Evolutionary conservation across 1,140 invertebrate species (phyloP).

Genomic region (Drosophila simulans): DNA sequence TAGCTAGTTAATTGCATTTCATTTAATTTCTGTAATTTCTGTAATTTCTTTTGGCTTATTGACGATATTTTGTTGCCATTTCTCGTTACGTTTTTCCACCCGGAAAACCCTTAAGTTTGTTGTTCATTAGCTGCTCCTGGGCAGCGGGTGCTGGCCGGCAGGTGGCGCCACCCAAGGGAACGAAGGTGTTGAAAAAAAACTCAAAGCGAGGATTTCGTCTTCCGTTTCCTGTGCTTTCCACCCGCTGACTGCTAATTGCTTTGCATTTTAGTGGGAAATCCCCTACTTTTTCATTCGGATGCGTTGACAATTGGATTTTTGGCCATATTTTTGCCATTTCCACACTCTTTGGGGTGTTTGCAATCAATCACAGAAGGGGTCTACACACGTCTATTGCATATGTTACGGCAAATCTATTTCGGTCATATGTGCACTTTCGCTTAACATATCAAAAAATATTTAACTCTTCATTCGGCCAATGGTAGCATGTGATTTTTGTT

Average conservation of each 20-base stretch:
- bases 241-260: slow-evolving; percentile 32
- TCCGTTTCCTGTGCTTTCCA: slow-evolving; percentile 12
- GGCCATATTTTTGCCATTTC: slow-evolving; percentile 71
- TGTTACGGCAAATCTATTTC: slow-evolving; percentile 47
- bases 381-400: slow-evolving; percentile 37
- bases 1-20: slow-evolving; percentile 78
- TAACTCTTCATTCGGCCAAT: neutral
- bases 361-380: slow-evolving; percentile 60
- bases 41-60: slow-evolving; percentile 50
- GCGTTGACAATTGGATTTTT: slow-evolving; percentile 72
- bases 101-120: slow-evolving; percentile 53
- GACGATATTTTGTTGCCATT: slow-evolving; percentile 55
- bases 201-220: slow-evolving; percentile 21
- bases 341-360: slow-evolving; percentile 23
- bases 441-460: slow-evolving; percentile 1
- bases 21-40: slow-evolving; percentile 60
- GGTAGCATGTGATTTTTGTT: neutral
- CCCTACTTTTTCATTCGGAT: slow-evolving; percentile 13
- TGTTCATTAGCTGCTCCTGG: slow-evolving; percentile 70
- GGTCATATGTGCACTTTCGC: neutral
- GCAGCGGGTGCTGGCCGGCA: slow-evolving; percentile 5
- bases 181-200: slow-evolving; percentile 17
- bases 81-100: slow-evolving; percentile 5
- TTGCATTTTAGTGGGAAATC: slow-evolving; percentile 22
- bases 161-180: slow-evolving; percentile 24